Evolutionary conservation across 2,888 invertebrate species (phyloP), one percentile per base, ranked within the genome.

Genomic region (Agelastica alni): DNA sequence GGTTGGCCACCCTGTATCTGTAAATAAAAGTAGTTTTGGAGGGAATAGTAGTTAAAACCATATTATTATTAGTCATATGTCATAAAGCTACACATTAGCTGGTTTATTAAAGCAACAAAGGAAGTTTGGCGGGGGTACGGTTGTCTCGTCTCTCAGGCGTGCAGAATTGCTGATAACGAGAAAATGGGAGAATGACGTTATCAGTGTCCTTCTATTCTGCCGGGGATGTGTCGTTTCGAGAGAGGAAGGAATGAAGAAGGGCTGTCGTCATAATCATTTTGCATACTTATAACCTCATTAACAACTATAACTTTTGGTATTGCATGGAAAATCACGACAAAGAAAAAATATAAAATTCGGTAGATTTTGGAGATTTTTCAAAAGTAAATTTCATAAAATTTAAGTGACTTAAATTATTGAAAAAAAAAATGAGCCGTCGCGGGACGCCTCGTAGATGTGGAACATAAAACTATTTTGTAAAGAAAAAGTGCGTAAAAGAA

Each of bases 261-360:
- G 28, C n/a, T 30, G 28, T 22, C 44, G 37, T 44, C 45, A 45
- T 45, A 44, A 45, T 52, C 45, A 52, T 45, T 45, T 32, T 48
- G 53, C 43, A 53, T 53, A 53, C 48, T 53, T 53, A 53, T 48
- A 47, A 42, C 30, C 30, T 17, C 37, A 53, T 53, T 53, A 53
- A 17, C 10, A 18, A 9, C 32, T n/a, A n/a, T 28, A 44, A 51
- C 51, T 51, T 44, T 46, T 26, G 31, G 22, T 26, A 12, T 17
- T 31, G 28, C 37, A 42, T 16, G 32, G 37, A 26, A 32, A 52
- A 52, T 52, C 46, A n/a, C n/a, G n/a, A n/a, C n/a, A n/a, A n/a
- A n/a, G n/a, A n/a, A n/a, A n/a, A n/a, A n/a, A n/a, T n/a, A n/a
- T n/a, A n/a, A n/a, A n/a, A n/a, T n/a, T n/a, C n/a, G n/a, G n/a